Evolutionary conservation across 2,113 vertebrate genomes (phyloP), one percentile per base, ranked within the genome.

Genomic region (Dolichallabes microphthalmus): DNA sequence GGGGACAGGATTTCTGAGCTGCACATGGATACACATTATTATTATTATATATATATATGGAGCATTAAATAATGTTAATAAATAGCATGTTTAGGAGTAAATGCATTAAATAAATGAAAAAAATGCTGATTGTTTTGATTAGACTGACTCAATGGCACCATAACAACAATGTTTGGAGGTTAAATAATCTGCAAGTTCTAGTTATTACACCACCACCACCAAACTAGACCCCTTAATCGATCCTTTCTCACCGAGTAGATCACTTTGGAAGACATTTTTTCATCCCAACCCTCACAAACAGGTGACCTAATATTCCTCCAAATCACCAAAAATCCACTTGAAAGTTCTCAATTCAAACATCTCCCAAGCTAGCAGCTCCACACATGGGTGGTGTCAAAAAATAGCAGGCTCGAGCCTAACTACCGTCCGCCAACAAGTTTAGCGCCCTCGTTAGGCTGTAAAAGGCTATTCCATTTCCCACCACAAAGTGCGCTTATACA

Each of bases 1-100:
- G 82, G 95, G 93, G 71, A 92, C 92, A 2, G 95, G 92, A 66
- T 97, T 96, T 90, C 95, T 95, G 14, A 87, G 91, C 94, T 94
- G 35, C n/a, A 86, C 68, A 83, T 20, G 5, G 30, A 1, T 11
- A n/a, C 14, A 13, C 4, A 60, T 57, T 10, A 63, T 63, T 63
- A 63, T n/a, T n/a, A n/a, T n/a, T n/a, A n/a, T n/a, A 63, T 4
- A 27, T 1, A 64, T 3, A 64, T 12, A 27, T 1, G 2, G 20
- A 61, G 22, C 58, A 61, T 61, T 61, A 9, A 60, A 6, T 6
- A 4, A 39, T 39, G 7, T 39, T 6, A 39, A 39, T 6, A 6
- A 39, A 45, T 1, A 45, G 45, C 45, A 45, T 45, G 45, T 8
- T 45, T 45, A 45, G 45, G 45, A 45, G 45, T 45, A 45, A 45